Evolutionary conservation across 1,140 invertebrate genomes (phyloP).

Genomic region (Drosophila tristis): DNA sequence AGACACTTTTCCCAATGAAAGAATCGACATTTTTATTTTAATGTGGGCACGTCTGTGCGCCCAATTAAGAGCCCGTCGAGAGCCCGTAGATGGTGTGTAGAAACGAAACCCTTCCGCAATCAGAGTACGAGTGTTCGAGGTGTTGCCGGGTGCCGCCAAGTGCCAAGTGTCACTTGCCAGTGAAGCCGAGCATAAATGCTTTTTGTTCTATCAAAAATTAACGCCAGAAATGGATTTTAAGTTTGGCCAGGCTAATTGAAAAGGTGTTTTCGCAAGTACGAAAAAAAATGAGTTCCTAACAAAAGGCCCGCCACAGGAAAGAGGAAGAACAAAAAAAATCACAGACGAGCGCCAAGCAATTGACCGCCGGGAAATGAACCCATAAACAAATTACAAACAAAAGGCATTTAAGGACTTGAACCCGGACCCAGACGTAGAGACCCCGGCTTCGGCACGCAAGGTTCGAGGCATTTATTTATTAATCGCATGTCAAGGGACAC

Average conservation of each 20-base stretch:
- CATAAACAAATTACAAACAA: conserved; percentile 77
- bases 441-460: conserved; percentile 54
- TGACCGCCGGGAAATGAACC: conserved; percentile 84
- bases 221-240: conserved; percentile 80
- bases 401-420: conserved; percentile 61
- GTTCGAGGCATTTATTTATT: conserved; percentile 75
- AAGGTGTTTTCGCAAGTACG: conserved; percentile 50
- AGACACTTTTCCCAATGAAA: conserved; percentile 37
- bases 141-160: conserved; percentile 17
- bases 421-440: no score
- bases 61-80: conserved; percentile 68
- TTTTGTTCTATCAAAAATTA: conserved; percentile 70
- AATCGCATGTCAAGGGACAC: conserved; percentile 71
- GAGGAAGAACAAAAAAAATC: conserved; percentile 66
- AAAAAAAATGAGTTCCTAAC: conserved; percentile 31
- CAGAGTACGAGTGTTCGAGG: conserved; percentile 21
- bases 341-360: conserved; percentile 75
- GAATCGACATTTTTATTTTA: conserved; percentile 50
- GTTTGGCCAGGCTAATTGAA: conserved; percentile 77
- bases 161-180: conserved; percentile 73
- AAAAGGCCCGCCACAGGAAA: conserved; percentile 45
- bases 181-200: conserved; percentile 54
- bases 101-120: conserved; percentile 34
- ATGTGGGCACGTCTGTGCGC: conserved; percentile 59
- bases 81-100: conserved; percentile 36